These are phyloP conservation scores for Microchrysa polita DNA, from an alignment of 2,888 invertebrate genomes.

Conservation along the genomic window DNA sequence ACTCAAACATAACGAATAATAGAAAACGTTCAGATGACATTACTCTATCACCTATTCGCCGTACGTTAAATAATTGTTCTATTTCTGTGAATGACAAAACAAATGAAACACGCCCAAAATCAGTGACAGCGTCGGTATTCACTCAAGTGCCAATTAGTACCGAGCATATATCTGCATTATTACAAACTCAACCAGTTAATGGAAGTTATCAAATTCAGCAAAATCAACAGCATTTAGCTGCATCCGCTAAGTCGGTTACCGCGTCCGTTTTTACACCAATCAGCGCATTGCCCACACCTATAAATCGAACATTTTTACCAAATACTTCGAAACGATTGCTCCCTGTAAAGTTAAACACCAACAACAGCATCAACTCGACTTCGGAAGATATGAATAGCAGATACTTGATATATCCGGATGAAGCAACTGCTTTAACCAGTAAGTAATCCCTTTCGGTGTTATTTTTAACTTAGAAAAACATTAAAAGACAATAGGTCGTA, in stretches of 20 bases:
- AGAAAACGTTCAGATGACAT: constrained; percentile 43
- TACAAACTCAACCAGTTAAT: constrained; percentile 13
- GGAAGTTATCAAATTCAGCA: constrained; percentile 20
- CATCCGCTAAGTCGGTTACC: constrained; percentile 57
- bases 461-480: no score
- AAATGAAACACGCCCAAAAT: constrained; percentile 58
- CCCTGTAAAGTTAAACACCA: constrained; percentile 25
- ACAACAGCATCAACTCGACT: constrained; percentile 65
- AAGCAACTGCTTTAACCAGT: constrained; percentile 86
- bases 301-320: constrained; percentile 38
- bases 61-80: constrained; percentile 52
- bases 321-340: constrained; percentile 1
- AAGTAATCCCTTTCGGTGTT: constrained; percentile 69
- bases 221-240: constrained; percentile 44
- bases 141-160: constrained; percentile 46
- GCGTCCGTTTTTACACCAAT: constrained; percentile 58
- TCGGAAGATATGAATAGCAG: constrained; percentile 95
- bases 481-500: no score
- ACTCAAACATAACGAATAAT: background rate
- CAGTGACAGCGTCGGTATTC: constrained; percentile 62
- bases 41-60: constrained; percentile 52
- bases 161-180: constrained; percentile 38
- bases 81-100: constrained; percentile 46
- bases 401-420: constrained; percentile 87
- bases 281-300: constrained; percentile 48